A percentile compares a stretch with the other conserved stretches of the same genome.
Conservation (phyloP, 2,113 vertebrate genomes). For the Micronycteris hirsuta region DNA sequence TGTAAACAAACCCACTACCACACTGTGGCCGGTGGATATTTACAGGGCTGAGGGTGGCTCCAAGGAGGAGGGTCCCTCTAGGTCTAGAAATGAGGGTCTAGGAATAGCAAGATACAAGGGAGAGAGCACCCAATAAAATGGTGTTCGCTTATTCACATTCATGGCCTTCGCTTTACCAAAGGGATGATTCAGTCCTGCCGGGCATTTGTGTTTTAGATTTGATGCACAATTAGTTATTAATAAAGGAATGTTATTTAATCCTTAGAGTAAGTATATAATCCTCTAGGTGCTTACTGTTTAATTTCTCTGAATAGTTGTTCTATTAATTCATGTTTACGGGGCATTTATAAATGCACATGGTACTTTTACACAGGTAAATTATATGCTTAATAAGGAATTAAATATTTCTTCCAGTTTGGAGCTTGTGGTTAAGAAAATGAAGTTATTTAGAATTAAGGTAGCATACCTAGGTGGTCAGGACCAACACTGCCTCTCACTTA, state of each 20-base stretch:
- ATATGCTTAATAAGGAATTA: constrained; percentile 37
- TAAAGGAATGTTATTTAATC: constrained; percentile 5
- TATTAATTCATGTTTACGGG: constrained; percentile 8
- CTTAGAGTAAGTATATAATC: neutral
- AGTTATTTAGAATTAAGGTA: constrained; percentile 6
- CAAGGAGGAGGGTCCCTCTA: neutral
- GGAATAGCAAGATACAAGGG: neutral
- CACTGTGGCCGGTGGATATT: neutral
- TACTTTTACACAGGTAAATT: constrained; percentile 38
- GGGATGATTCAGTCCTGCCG: neutral
- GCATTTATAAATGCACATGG: neutral
- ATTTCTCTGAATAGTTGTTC: constrained; percentile 34
- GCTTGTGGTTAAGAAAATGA: neutral
- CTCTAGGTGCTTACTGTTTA: neutral
- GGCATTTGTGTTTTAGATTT: neutral
- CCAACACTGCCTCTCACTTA: neutral
- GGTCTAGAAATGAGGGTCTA: neutral
- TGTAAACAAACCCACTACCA: neutral
- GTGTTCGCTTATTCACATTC: neutral
- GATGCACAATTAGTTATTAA: constrained; percentile 14
- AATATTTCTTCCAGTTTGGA: neutral
- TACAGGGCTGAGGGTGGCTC: neutral
- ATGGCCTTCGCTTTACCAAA: neutral
- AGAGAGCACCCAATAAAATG: neutral
- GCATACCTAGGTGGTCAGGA: neutral